Conservation (phyloP, 2,113 vertebrate genomes). For the Melanotaenia duboulayi region DNA sequence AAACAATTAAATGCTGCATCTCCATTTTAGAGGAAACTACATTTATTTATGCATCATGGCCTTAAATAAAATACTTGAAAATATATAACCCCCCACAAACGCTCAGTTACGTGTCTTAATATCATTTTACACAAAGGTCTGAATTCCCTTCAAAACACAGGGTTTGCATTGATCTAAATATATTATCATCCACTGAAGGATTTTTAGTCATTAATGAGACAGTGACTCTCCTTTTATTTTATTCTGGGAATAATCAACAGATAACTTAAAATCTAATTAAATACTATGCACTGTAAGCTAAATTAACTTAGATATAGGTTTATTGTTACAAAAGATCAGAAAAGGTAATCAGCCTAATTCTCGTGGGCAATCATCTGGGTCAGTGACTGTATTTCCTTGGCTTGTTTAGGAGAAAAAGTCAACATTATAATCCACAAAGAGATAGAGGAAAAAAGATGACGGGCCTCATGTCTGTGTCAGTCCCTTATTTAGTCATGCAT, state of each 20-base stretch:
- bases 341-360: conserved; percentile 1
- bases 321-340: neutral
- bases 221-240: too few species aligned
- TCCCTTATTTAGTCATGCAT: neutral
- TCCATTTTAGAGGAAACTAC: neutral
- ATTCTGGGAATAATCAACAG: neutral
- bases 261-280: neutral
- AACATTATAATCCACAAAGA: conserved; percentile 12
- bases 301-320: neutral
- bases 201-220: neutral
- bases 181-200: neutral
- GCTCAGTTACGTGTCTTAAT: too few species aligned
- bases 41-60: neutral
- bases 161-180: neutral
- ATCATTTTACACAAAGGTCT: too few species aligned
- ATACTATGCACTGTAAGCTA: neutral
- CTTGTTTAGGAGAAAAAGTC: conserved; percentile 26
- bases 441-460: neutral
- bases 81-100: too few species aligned
- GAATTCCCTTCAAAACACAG: neutral
- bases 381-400: conserved; percentile 2
- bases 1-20: too few species aligned
- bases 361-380: conserved; percentile 16
- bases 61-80: too few species aligned
- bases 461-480: neutral